A percentile compares a stretch with the other conserved stretches of the same genome.
phyloP scores from a whole-genome alignment of 2,888 invertebrate species.

The Conops quadrifasciatus region DNA sequence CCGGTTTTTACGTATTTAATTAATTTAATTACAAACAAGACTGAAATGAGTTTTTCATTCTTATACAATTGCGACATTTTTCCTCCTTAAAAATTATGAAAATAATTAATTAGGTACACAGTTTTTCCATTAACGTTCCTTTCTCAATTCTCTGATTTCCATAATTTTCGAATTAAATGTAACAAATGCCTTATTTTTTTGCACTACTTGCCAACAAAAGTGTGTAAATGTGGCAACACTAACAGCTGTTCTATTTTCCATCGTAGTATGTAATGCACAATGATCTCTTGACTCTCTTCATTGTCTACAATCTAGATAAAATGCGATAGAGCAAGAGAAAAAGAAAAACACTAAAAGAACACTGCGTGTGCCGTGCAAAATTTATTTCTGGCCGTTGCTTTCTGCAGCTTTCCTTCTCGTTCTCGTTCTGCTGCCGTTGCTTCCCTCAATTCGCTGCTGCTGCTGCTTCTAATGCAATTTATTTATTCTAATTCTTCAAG shows the following conservation, averaged over 20 bases:
- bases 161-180: too few relatives aligned
- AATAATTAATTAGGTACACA: too few relatives aligned
- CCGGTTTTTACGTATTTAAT: too few relatives aligned
- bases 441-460: conserved; percentile 1
- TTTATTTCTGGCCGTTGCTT: background rate
- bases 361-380: background rate
- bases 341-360: too few relatives aligned
- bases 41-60: too few relatives aligned
- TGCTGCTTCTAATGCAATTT: conserved; percentile 24
- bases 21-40: too few relatives aligned
- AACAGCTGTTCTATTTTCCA: background rate
- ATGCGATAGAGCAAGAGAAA: background rate
- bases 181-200: too few relatives aligned
- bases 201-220: too few relatives aligned
- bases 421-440: background rate
- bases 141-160: too few relatives aligned
- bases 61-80: too few relatives aligned
- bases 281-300: background rate
- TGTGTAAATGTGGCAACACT: conserved; percentile 2
- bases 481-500: conserved; percentile 19
- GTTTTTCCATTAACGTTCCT: too few relatives aligned
- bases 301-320: conserved; percentile 2
- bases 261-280: background rate
- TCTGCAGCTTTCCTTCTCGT: background rate
- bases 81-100: too few relatives aligned